Percentiles rank a stretch among this genome's conserved stretches.
phyloP scores from a whole-genome alignment of 2,888 invertebrate species.

The Dyspetes luteomarginatus region DNA sequence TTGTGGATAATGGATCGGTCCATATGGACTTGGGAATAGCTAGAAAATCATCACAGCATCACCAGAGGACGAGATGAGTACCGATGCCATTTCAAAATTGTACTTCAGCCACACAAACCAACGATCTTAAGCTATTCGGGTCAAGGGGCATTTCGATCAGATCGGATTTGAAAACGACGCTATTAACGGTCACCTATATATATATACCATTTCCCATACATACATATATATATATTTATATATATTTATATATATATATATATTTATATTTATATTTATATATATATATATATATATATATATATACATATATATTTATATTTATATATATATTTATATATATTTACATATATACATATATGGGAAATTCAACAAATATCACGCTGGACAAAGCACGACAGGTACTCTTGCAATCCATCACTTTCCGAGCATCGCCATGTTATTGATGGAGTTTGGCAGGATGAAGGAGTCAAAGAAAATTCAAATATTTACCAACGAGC shows the following conservation, averaged over 20 bases:
- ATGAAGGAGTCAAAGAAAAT: no score
- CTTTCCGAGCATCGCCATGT: constrained; percentile 7
- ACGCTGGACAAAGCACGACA: constrained; percentile 36
- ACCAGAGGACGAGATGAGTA: not conserved
- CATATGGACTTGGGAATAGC: not conserved
- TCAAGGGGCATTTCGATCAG: constrained; percentile 47
- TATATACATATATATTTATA: no score
- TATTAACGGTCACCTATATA: not conserved
- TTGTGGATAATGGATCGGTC: constrained; percentile 2
- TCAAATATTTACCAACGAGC: no score
- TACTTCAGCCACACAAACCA: not conserved
- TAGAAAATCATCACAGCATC: not conserved
- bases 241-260: no score
- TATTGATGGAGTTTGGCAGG: no score
- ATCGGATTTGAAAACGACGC: not conserved
- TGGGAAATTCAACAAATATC: constrained; percentile 45
- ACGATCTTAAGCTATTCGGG: constrained; percentile 23
- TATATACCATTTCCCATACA: no score
- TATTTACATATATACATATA: not conserved
- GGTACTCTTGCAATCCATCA: constrained; percentile 50
- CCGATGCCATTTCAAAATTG: constrained; percentile 16
- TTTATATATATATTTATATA: no score
- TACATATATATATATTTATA: no score
- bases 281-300: no score
- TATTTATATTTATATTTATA: no score